Conservation (phyloP, 1,140 invertebrate genomes). For the Anastrepha obliqua region DNA sequence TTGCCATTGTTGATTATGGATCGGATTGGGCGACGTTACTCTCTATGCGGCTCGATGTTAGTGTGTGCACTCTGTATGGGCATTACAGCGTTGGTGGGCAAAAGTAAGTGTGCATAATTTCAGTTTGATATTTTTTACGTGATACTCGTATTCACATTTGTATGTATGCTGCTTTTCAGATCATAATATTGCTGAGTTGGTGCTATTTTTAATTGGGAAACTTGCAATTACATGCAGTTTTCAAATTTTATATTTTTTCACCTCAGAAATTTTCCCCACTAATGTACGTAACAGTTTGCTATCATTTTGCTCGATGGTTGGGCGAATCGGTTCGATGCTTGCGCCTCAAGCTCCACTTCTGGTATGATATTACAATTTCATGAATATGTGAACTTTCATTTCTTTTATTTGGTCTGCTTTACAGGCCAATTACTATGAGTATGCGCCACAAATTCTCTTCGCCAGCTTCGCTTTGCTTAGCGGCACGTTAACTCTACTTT, state of each 20-base stretch:
- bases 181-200: slow-evolving; percentile 73
- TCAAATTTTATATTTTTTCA: slow-evolving; percentile 82
- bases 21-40: slow-evolving; percentile 79
- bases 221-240: slow-evolving; percentile 83
- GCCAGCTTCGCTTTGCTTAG: slow-evolving; percentile 80
- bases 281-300: slow-evolving; percentile 79
- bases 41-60: slow-evolving; percentile 78
- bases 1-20: slow-evolving; percentile 80
- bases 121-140: background rate
- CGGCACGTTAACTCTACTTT: slow-evolving; percentile 77
- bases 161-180: slow-evolving; percentile 60
- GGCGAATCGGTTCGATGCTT: slow-evolving; percentile 81
- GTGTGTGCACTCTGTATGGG: slow-evolving; percentile 77
- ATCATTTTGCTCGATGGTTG: slow-evolving; percentile 81
- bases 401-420: background rate
- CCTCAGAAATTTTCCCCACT: slow-evolving; percentile 83
- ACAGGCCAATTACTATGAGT: slow-evolving; percentile 71
- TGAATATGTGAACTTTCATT: no score
- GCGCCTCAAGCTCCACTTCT: slow-evolving; percentile 80
- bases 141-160: background rate
- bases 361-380: slow-evolving; percentile 63
- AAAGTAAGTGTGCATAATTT: slow-evolving; percentile 64
- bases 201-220: slow-evolving; percentile 84
- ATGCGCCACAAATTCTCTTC: slow-evolving; percentile 83
- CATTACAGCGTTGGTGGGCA: slow-evolving; percentile 62